phyloP scores from a whole-genome alignment of 2,113 vertebrate genomes.

The Gracilinanus agilis region DNA sequence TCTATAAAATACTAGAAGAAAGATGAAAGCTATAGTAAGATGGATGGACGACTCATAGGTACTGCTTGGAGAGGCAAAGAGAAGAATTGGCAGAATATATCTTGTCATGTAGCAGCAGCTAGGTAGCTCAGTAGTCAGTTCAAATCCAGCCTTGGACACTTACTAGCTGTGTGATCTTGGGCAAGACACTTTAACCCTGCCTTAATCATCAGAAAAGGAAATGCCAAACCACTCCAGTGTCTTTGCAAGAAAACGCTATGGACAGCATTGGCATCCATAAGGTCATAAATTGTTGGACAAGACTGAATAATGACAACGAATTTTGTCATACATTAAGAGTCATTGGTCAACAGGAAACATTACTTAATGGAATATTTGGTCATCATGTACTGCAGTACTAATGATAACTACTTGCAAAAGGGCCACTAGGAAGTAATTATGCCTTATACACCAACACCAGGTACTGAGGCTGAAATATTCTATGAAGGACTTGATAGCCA shows the following conservation, averaged over 20 bases:
- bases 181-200: too few species aligned
- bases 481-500: neutral
- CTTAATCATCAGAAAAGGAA: too few species aligned
- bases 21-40: neutral
- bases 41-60: neutral
- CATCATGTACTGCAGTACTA: neutral
- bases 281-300: too few species aligned
- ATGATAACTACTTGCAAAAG: neutral
- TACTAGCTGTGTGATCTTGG: too few species aligned
- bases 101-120: neutral
- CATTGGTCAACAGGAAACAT: neutral
- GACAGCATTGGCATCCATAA: too few species aligned
- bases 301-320: too few species aligned
- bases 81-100: neutral
- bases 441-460: neutral
- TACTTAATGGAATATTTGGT: neutral
- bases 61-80: neutral
- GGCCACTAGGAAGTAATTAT: neutral
- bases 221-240: too few species aligned
- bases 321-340: neutral
- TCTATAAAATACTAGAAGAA: neutral
- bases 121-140: too few species aligned
- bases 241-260: too few species aligned
- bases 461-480: neutral
- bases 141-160: too few species aligned